These are phyloP conservation scores for Scaptomyza montana DNA, from an alignment of 1,140 invertebrate genomes.

Conservation along the genomic window DNA sequence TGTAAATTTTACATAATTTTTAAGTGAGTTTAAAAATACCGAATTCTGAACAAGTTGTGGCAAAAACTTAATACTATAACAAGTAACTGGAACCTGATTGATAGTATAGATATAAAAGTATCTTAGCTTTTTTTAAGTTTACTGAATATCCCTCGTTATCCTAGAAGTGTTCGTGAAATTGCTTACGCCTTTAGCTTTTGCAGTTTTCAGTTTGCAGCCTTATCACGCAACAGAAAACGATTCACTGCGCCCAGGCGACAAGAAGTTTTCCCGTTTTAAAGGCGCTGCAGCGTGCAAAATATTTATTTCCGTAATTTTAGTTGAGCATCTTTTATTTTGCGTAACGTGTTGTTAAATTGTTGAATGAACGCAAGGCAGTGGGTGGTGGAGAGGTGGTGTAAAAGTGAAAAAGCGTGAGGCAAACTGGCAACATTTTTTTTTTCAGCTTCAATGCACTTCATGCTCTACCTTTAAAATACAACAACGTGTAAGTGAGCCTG, in stretches of 20 bases:
- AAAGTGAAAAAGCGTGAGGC: not conserved
- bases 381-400: not conserved
- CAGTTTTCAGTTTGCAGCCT: constrained; percentile 32
- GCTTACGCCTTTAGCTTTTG: not conserved
- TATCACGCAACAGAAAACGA: constrained; percentile 65
- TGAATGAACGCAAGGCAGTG: not conserved
- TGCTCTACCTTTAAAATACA: not conserved
- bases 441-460: constrained; percentile 8
- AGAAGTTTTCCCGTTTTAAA: constrained; percentile 41
- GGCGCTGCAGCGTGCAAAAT: constrained; percentile 66
- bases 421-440: constrained; percentile 4
- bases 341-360: constrained; percentile 32
- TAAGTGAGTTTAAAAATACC: too few relatives aligned
- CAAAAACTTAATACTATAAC: too few relatives aligned
- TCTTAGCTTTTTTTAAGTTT: not conserved
- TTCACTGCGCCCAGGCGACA: constrained; percentile 9
- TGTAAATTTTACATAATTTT: too few relatives aligned
- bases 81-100: too few relatives aligned
- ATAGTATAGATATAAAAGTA: too few relatives aligned
- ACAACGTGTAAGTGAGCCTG: not conserved
- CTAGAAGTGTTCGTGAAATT: constrained; percentile 1
- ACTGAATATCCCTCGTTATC: constrained; percentile 3
- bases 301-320: constrained; percentile 72
- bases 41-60: too few relatives aligned
- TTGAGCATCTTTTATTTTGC: constrained; percentile 38